Percentiles rank a stretch among this genome's conserved stretches.
Evolutionary conservation across 2,113 vertebrate genomes (phyloP).

Genomic region (Scytalopus superciliaris): DNA sequence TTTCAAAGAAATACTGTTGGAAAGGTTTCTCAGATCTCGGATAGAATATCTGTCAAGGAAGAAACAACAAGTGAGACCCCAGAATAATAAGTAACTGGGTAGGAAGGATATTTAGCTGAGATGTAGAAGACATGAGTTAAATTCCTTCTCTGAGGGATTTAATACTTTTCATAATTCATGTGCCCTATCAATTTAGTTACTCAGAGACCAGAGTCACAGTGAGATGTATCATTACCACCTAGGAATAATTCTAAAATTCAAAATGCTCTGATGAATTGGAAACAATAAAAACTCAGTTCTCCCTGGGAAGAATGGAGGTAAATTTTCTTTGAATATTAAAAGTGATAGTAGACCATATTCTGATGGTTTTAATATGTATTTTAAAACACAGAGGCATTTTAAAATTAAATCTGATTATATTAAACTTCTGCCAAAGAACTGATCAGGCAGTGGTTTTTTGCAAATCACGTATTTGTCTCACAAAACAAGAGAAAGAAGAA

Average conservation of each 20-base stretch:
- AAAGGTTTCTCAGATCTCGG: neutral
- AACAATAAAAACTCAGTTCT: neutral
- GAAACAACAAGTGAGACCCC: neutral
- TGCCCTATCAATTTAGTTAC: neutral
- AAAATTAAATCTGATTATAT: neutral
- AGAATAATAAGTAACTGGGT: neutral
- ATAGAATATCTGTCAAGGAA: neutral
- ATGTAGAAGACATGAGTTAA: neutral
- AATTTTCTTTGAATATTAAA: neutral
- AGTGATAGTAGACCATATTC: neutral
- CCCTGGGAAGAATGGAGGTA: neutral
- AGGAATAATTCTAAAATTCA: neutral
- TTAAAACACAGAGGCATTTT: neutral
- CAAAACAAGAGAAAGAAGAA: neutral
- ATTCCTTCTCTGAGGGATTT: neutral
- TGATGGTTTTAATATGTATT: neutral
- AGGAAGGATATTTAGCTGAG: neutral
- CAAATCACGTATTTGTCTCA: neutral
- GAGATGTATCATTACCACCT: neutral
- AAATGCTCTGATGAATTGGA: neutral
- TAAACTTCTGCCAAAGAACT: neutral
- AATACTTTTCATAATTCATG: neutral
- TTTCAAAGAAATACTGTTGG: neutral
- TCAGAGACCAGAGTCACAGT: neutral
- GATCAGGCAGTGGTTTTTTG: neutral